Conservation (phyloP, 2,888 invertebrate genomes). For the Stramonita haemastoma region DNA sequence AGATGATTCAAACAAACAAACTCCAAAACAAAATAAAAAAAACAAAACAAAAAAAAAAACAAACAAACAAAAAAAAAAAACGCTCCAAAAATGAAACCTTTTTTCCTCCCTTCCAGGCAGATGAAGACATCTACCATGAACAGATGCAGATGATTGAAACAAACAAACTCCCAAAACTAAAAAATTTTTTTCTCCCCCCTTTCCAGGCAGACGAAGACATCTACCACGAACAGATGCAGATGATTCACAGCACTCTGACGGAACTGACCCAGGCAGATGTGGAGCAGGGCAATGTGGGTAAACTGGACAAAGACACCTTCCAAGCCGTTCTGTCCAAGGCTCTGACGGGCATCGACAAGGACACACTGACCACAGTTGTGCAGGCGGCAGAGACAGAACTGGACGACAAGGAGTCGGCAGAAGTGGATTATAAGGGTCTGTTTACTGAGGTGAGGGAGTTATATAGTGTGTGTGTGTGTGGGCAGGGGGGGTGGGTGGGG, state of each 20-base stretch:
- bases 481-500: too few species aligned
- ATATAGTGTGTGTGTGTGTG: too few species aligned
- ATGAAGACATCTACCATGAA: slow-evolving; percentile 75
- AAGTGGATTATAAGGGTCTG: slow-evolving; percentile 67
- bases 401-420: slow-evolving; percentile 66
- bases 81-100: too few species aligned
- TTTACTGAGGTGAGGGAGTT: slow-evolving; percentile 29
- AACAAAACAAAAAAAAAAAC: too few species aligned
- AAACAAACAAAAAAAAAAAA: too few species aligned
- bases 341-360: slow-evolving; percentile 63
- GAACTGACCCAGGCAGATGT: slow-evolving; percentile 69
- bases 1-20: too few species aligned
- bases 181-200: slow-evolving; percentile 3
- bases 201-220: slow-evolving; percentile 73
- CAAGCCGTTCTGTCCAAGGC: slow-evolving; percentile 62
- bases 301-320: slow-evolving; percentile 67
- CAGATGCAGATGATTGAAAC: too few species aligned
- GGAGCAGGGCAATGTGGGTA: slow-evolving; percentile 69
- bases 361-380: slow-evolving; percentile 60
- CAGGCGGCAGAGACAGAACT: slow-evolving; percentile 72
- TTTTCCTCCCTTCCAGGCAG: slow-evolving; percentile 62
- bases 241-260: slow-evolving; percentile 67
- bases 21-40: too few species aligned
- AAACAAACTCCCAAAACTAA: too few species aligned
- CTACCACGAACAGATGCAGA: slow-evolving; percentile 68